Percentiles rank a stretch among this genome's conserved stretches.
These are phyloP conservation scores for Perccottus glenii DNA, from an alignment of 2,113 vertebrate species.

Conservation along the genomic window DNA sequence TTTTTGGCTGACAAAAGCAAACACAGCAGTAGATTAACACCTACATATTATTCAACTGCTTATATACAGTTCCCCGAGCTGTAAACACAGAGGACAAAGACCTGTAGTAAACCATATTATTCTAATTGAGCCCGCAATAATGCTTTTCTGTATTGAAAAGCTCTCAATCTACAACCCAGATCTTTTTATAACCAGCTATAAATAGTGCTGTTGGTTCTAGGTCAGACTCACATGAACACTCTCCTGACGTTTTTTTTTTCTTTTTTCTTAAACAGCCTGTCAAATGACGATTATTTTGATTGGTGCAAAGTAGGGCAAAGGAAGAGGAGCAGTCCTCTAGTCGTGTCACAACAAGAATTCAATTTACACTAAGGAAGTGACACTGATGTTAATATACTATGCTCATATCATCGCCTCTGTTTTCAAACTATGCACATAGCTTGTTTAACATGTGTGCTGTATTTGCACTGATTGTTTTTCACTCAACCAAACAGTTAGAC, in stretches of 20 bases:
- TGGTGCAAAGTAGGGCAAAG: slow-evolving; percentile 53
- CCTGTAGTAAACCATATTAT: neutral
- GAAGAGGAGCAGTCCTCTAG: slow-evolving; percentile 15
- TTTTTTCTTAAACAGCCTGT: slow-evolving; percentile 43
- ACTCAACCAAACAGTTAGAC: slow-evolving; percentile 3
- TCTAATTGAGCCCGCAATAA: neutral
- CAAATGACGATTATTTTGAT: slow-evolving; percentile 39
- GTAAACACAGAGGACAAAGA: too few species aligned
- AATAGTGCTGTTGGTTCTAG: slow-evolving; percentile 75
- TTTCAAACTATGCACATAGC: neutral
- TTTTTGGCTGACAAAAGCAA: neutral
- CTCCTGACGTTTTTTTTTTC: slow-evolving; percentile 29
- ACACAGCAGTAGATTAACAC: neutral
- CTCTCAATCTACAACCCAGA: slow-evolving; percentile 52
- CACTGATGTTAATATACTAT: neutral
- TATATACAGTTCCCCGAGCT: too few species aligned
- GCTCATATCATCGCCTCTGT: neutral
- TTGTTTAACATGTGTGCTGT: neutral
- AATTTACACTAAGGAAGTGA: neutral
- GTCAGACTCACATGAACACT: slow-evolving; percentile 62
- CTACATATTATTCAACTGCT: neutral
- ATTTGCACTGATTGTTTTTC: neutral
- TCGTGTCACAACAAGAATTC: neutral
- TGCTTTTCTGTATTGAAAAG: slow-evolving; percentile 24
- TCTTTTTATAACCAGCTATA: slow-evolving; percentile 70